Percentiles rank a stretch among this genome's conserved stretches.
Evolutionary conservation across 2,797 vertebrate genomes (phyloP).

Genomic region (Pristis pectinata): DNA sequence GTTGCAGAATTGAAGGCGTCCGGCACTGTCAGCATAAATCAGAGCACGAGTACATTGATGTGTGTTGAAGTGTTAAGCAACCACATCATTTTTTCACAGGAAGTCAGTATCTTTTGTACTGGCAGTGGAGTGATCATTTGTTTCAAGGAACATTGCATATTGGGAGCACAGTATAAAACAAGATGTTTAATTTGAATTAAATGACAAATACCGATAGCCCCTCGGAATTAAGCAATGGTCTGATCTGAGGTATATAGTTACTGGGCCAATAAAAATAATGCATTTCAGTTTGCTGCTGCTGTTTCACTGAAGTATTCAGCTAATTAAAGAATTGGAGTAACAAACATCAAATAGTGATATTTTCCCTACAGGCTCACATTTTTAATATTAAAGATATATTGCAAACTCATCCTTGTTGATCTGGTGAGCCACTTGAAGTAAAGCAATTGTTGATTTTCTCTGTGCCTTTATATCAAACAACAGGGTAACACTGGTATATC

Average conservation of each 20-base stretch:
- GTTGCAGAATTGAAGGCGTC: neutral
- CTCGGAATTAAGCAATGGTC: neutral
- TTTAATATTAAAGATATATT: neutral
- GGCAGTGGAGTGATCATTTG: neutral
- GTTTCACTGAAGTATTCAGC: neutral
- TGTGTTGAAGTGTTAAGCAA: neutral
- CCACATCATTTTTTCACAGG: neutral
- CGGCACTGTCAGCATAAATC: neutral
- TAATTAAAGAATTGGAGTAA: conserved; percentile 4
- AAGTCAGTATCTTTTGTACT: neutral
- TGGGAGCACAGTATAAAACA: too few species aligned
- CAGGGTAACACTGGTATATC: neutral
- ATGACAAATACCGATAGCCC: neutral
- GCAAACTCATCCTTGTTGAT: neutral
- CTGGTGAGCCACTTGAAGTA: neutral
- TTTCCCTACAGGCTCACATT: neutral
- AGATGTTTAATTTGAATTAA: neutral
- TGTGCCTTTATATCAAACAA: neutral
- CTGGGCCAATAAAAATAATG: neutral
- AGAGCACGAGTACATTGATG: neutral
- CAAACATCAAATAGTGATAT: neutral
- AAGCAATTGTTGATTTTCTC: too few species aligned
- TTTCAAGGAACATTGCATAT: neutral
- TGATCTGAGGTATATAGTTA: neutral
- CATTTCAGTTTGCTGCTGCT: neutral